Base-by-base conservation (phyloP, 2,888 invertebrate genomes). In the Smittia sp. region DNA sequence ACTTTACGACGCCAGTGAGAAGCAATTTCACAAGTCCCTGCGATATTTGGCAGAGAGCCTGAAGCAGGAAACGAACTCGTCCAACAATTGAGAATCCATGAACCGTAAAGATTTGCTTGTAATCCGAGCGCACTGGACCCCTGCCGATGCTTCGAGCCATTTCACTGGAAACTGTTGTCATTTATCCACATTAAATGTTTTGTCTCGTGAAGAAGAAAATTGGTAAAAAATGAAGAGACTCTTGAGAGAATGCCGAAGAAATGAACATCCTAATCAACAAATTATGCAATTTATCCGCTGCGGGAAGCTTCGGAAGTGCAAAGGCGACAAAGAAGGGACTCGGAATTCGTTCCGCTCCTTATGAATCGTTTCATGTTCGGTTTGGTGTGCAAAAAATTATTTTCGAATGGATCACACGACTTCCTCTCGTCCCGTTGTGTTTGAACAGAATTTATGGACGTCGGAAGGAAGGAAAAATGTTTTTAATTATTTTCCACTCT, bases 211-310 rank as follows among this genome's bases (percentile, higher is more conserved):
- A 27, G 20, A n/a, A n/a, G 22, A 18, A 72, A 72, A 72, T 72
- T 72, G 39, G 38, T 72, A 72, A 72, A 72, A 72, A 58, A 52
- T 52, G 32, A 62, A 67, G 22, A 67, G 41, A 27, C 27, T 27
- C 63, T 63, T 27, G 25, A 63, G 24, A 11, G 22, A 25, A 6
- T 63, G 3, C 4, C 25, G 13, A 54, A 52, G 22, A 72, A 72
- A 62, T 62, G 72, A 72, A 62, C 72, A 72, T 72, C 72, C 72
- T 72, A 72, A 72, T 72, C 52, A 72, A 62, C 72, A 72, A 72
- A 72, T 72, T 72, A 72, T 62, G 62, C 72, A 72, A 72, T 72
- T 72, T 72, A 58, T 62, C 58, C 72, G 72, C 72, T 62, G 72
- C 70, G 70, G 70, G 70, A 68, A 41, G 25, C 7, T 38, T 66